A percentile compares a stretch with the other conserved stretches of the same genome.
Evolutionary conservation across 53 echinoderm and acorn worm genomes (phyloP).

Genomic region (Crossaster papposus): DNA sequence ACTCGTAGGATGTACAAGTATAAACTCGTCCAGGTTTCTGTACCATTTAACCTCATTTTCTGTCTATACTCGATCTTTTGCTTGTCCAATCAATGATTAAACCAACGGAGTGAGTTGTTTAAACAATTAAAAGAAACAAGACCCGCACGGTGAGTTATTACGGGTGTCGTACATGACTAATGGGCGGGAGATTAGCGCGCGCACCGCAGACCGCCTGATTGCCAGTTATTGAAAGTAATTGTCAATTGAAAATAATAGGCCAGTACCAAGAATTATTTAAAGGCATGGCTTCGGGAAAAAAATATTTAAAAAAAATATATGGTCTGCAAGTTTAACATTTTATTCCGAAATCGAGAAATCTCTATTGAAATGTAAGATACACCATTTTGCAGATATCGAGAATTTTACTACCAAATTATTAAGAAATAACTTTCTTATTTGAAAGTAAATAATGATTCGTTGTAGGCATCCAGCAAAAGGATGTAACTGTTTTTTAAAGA

Average conservation of each 20-base stretch:
- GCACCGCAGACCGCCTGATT: constrained; percentile 12
- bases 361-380: too few species aligned
- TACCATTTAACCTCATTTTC: neutral
- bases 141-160: constrained; percentile 25
- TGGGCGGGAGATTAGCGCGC: constrained; percentile 3
- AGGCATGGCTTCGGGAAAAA: neutral
- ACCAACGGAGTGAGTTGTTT: constrained; percentile 48
- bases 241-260: constrained; percentile 34
- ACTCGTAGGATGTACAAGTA: neutral
- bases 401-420: too few species aligned
- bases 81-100: constrained; percentile 31
- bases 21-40: neutral
- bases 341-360: too few species aligned
- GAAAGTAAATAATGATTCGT: too few species aligned
- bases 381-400: too few species aligned
- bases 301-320: too few species aligned
- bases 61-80: too few species aligned
- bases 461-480: too few species aligned
- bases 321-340: too few species aligned
- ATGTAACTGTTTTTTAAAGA: too few species aligned
- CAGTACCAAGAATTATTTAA: constrained; percentile 16
- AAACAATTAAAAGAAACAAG: constrained; percentile 48
- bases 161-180: constrained; percentile 33
- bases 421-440: too few species aligned
- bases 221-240: constrained; percentile 56